Conservation (phyloP, 2,113 vertebrate genomes). For the Pomatorhinus ruficollis region DNA sequence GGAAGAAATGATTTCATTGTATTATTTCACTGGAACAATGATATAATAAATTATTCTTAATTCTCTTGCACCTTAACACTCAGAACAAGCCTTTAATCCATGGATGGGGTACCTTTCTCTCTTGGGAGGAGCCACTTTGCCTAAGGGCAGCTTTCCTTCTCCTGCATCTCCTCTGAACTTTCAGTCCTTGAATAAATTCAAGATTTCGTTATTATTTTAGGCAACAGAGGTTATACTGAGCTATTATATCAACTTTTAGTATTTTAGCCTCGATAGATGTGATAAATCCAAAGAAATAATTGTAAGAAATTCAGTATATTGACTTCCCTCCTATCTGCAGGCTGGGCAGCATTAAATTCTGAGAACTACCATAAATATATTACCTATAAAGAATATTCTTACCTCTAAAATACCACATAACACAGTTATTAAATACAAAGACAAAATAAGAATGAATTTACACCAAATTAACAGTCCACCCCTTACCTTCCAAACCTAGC, state of each 20-base stretch:
- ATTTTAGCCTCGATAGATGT: neutral
- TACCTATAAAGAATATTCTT: neutral
- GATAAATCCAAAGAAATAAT: neutral
- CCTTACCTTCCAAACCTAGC: neutral
- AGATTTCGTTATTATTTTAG: conserved; percentile 45
- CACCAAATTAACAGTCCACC: neutral
- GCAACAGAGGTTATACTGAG: neutral
- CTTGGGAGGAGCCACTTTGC: neutral
- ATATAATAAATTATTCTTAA: neutral
- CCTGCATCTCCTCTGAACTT: conserved; percentile 43
- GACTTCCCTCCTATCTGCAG: neutral
- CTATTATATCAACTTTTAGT: neutral
- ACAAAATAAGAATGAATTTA: neutral
- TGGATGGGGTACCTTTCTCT: conserved; percentile 42
- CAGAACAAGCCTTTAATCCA: neutral
- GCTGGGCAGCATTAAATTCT: neutral
- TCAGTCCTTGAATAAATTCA: conserved; percentile 67
- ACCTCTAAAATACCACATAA: neutral
- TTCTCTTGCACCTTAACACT: neutral
- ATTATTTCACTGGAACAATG: neutral
- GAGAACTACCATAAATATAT: neutral
- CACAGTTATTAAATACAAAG: neutral
- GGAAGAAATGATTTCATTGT: neutral
- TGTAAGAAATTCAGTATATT: neutral
- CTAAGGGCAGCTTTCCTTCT: conserved; percentile 40